Conservation (phyloP, 2,113 vertebrate species). For the Cavia porcellus region DNA sequence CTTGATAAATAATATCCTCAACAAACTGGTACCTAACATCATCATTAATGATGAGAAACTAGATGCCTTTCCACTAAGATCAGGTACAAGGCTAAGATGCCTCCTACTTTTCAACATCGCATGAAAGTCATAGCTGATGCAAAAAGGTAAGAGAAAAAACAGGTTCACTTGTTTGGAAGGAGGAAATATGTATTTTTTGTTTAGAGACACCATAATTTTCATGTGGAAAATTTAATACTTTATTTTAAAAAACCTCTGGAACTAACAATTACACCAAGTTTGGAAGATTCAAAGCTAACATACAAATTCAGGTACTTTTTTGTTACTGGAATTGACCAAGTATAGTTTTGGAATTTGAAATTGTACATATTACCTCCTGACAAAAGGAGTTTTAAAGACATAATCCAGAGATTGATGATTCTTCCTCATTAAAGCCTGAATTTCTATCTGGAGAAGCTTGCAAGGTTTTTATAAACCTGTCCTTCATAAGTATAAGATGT, state of each 20-base stretch:
- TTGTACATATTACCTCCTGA: not conserved
- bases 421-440: not conserved
- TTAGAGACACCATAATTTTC: not conserved
- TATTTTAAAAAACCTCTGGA: not conserved
- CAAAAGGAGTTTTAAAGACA: not conserved
- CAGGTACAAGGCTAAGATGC: not conserved
- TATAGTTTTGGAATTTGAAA: not conserved
- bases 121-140: not conserved
- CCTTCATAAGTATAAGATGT: not conserved
- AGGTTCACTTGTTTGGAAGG: not conserved
- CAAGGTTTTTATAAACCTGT: not conserved
- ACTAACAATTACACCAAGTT: not conserved
- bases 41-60: not conserved
- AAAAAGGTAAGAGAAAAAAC: not conserved
- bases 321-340: not conserved
- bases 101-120: not conserved
- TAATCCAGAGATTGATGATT: not conserved
- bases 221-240: not conserved
- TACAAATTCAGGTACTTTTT: not conserved
- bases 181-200: not conserved
- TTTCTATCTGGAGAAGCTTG: not conserved
- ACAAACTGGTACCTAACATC: not conserved
- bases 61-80: not conserved
- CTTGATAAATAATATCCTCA: not conserved
- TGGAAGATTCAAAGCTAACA: not conserved